Evolutionary conservation across 2,888 invertebrate species (phyloP), one percentile per base, ranked within the genome.

Genomic region (Plebejus anna): DNA sequence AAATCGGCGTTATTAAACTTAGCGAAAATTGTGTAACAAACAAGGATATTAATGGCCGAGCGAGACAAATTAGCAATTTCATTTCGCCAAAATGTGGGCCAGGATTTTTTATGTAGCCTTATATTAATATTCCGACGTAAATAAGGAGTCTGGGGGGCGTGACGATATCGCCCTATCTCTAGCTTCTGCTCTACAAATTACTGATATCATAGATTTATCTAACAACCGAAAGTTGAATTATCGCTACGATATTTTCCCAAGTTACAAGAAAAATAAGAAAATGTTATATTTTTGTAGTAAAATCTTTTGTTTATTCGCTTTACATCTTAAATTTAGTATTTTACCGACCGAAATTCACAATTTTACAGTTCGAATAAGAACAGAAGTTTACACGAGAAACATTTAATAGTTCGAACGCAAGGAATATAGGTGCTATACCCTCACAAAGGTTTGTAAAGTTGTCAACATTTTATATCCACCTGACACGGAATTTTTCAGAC

Each of bases 1-100:
- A 78, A 79, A 16, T 73, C 55, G 55, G 28, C 32, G 51, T 55
- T 73, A 73, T 73, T 73, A 55, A 73, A 73, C 73, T 73, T 32
- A 51, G 32, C 51, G 73, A 22, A 73, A 73, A 73, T 73, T 73
- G 73, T 55, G 47, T 73, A 73, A 73, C 73, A 73, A 73, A 73
- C 32, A 73, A 73, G 73, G 55, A 51, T 55, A 73, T 73, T 73
- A 51, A 51, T 73, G n/a, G 73, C 73, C 11, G 51, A 55, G 73
- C 55, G 32, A 73, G 73, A 73, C 73, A 73, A 73, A 73, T 73
- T 73, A 55, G 73, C 55, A 51, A 73, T 73, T 73, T 73, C 51
- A 73, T 73, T 73, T 73, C 32, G 55, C 28, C 51, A 32, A 73
- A 73, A 73, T 73, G 13, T 73, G 11, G 51, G 28, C 16, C 47